Conservation (phyloP, 1,140 invertebrate species). For the Trachymyrmex cornetzi region DNA sequence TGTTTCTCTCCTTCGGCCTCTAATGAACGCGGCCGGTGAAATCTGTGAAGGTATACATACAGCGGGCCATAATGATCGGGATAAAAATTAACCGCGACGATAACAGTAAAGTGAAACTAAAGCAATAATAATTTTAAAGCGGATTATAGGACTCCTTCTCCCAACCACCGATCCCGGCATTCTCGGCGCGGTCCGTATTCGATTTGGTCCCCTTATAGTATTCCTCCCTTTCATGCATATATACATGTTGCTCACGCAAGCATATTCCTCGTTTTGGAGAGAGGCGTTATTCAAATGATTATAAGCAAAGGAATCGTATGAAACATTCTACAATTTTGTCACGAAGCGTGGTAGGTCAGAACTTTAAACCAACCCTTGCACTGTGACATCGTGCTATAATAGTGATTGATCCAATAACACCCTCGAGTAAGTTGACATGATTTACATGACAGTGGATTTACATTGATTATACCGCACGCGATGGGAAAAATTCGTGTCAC, state of each 20-base stretch:
- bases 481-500: not conserved
- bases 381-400: not conserved
- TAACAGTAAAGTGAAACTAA: conserved; percentile 51
- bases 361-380: not conserved
- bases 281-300: conserved; percentile 20
- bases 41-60: conserved; percentile 24
- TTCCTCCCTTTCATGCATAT: conserved; percentile 26
- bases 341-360: too few relatives aligned
- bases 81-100: conserved; percentile 65
- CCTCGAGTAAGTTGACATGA: not conserved
- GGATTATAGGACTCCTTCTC: conserved; percentile 61
- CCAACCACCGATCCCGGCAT: not conserved
- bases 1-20: not conserved
- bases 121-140: conserved; percentile 58
- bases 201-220: not conserved
- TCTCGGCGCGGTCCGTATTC: not conserved
- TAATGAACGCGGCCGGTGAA: conserved; percentile 35
- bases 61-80: conserved; percentile 18
- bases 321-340: not conserved
- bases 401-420: not conserved
- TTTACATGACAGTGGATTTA: not conserved
- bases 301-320: not conserved
- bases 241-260: not conserved
- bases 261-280: not conserved
- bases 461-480: not conserved